Percentiles rank a stretch among this genome's conserved stretches.
phyloP scores from a whole-genome alignment of 2,888 invertebrate genomes.

The Erpobdella octoculata region DNA sequence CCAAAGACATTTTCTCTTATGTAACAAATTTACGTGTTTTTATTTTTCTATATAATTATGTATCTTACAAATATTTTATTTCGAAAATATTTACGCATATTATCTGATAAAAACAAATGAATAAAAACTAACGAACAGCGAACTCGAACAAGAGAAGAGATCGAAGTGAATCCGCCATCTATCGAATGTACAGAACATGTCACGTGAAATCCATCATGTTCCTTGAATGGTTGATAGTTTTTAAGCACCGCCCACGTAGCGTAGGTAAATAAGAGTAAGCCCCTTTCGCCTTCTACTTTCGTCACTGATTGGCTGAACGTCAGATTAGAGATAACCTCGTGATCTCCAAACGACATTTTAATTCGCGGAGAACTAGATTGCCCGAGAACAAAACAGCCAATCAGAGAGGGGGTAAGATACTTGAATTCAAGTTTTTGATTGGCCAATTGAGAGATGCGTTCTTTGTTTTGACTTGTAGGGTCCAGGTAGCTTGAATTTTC shows the following conservation, averaged over 20 bases:
- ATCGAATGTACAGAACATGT: slow-evolving; percentile 6
- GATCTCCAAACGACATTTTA: slow-evolving; percentile 7
- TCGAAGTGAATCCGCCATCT: slow-evolving; percentile 4
- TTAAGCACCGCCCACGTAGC: slow-evolving; percentile 14
- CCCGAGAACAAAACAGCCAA: slow-evolving; percentile 9
- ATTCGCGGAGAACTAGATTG: slow-evolving; percentile 13
- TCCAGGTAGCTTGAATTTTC: background rate
- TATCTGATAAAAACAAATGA: background rate
- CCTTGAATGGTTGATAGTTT: slow-evolving; percentile 17
- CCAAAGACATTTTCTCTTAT: background rate
- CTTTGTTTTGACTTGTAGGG: background rate
- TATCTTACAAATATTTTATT: no score
- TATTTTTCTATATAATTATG: no score
- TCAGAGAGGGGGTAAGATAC: background rate
- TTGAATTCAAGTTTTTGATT: slow-evolving; percentile 7
- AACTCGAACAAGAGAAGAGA: background rate
- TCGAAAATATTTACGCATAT: no score
- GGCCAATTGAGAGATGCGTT: slow-evolving; percentile 4
- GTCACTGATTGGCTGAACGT: slow-evolving; percentile 19
- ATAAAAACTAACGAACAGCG: background rate
- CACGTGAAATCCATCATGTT: slow-evolving; percentile 13
- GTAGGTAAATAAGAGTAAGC: slow-evolving; percentile 8
- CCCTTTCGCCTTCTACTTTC: background rate
- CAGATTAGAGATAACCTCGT: slow-evolving; percentile 5
- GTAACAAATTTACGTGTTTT: no score